phyloP scores from a whole-genome alignment of 2,113 vertebrate genomes.

The Anas platyrhynchos region DNA sequence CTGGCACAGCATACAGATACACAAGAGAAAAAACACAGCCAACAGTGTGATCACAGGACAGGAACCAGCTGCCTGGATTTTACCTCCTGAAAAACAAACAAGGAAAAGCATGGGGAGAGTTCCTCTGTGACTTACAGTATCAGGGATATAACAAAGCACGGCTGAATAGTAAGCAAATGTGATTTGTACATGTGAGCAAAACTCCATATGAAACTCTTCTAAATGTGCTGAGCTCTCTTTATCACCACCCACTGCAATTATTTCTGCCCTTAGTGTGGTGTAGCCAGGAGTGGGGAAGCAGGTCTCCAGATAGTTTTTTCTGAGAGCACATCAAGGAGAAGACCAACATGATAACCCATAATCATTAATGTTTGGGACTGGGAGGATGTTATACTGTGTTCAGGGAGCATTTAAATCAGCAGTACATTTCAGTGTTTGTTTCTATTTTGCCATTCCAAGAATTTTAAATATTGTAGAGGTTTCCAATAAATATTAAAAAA shows the following conservation, averaged over 20 bases:
- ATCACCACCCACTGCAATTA: not conserved
- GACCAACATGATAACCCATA: not conserved
- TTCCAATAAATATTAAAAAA: not conserved
- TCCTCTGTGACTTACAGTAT: not conserved
- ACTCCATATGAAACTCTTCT: not conserved
- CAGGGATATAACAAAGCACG: not conserved
- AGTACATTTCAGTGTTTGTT: not conserved
- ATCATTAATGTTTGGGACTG: not conserved
- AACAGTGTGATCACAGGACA: slow-evolving; percentile 60
- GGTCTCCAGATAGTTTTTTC: not conserved
- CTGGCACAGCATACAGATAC: slow-evolving; percentile 57
- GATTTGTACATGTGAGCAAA: not conserved
- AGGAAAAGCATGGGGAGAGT: slow-evolving; percentile 13
- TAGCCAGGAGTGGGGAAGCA: not conserved
- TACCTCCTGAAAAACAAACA: slow-evolving; percentile 59
- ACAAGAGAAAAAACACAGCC: slow-evolving; percentile 64
- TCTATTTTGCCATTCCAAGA: not conserved
- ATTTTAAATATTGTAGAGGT: not conserved
- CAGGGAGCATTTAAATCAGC: not conserved
- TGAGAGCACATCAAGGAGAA: not conserved
- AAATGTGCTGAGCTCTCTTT: not conserved
- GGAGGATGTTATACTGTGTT: not conserved
- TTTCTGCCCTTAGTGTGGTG: not conserved
- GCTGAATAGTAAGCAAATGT: not conserved
- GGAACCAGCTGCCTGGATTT: slow-evolving; percentile 64